These are phyloP conservation scores for Arion vulgaris DNA, from an alignment of 1,140 invertebrate species.

Conservation along the genomic window DNA sequence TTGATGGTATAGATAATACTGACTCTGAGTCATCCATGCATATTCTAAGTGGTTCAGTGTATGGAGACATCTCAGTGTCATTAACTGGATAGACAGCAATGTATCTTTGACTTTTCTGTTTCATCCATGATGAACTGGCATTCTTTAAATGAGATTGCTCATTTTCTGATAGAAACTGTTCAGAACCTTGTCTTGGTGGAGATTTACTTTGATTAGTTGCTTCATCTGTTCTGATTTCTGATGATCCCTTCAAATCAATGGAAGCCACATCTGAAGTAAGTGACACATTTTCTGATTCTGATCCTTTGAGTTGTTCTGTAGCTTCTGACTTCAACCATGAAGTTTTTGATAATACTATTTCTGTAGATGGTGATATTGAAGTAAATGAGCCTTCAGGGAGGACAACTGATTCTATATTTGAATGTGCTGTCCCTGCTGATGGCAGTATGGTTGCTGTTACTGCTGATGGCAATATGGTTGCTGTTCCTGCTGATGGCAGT, in stretches of 20 bases:
- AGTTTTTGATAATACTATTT: background rate
- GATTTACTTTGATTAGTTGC: background rate
- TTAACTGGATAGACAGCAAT: constrained; percentile 14
- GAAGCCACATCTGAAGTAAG: background rate
- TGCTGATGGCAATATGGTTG: background rate
- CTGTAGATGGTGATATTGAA: background rate
- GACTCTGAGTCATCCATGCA: background rate
- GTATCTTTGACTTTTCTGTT: background rate
- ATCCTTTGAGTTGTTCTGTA: background rate
- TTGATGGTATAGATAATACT: background rate
- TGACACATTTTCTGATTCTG: background rate
- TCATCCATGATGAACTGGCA: background rate
- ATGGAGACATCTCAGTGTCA: background rate
- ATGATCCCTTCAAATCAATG: background rate
- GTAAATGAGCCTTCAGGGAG: background rate
- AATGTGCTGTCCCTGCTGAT: background rate
- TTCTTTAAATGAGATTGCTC: background rate
- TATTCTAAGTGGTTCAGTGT: background rate
- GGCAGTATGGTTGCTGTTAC: background rate
- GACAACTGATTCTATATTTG: background rate
- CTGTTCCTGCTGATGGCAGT: background rate
- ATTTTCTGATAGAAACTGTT: background rate
- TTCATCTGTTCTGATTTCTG: background rate
- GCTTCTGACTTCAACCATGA: background rate
- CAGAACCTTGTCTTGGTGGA: background rate